A percentile compares a stretch with the other conserved stretches of the same genome.
Evolutionary conservation across 2,888 invertebrate genomes (phyloP).

Genomic region (Sinopyrophorus schimmeli): DNA sequence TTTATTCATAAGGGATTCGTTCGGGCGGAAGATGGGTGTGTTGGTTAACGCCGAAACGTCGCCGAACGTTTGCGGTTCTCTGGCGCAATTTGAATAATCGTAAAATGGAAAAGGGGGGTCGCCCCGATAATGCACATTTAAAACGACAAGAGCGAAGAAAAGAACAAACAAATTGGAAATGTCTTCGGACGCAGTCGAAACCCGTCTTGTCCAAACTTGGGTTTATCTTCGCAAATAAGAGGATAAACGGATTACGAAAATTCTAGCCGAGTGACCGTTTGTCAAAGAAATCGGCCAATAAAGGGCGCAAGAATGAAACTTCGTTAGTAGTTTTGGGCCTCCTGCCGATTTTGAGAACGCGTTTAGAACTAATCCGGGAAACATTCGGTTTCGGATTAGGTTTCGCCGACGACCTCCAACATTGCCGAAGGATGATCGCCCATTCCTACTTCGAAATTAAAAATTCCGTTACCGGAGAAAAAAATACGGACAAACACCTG

Average conservation of each 20-base stretch:
- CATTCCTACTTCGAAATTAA: no score
- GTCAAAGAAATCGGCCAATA: conserved; percentile 23
- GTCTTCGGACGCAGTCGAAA: no score
- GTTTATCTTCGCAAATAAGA: conserved; percentile 20
- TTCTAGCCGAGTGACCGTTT: conserved; percentile 20
- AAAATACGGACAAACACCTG: no score
- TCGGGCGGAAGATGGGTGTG: conserved; percentile 38
- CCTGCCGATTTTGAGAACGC: conserved; percentile 20
- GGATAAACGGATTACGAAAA: conserved; percentile 30
- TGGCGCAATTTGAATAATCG: no score
- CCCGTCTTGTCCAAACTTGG: conserved; percentile 13
- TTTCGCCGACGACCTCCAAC: conserved; percentile 25
- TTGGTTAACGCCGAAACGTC: no score
- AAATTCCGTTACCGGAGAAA: no score
- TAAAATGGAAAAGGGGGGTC: no score
- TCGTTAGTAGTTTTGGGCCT: conserved; percentile 21
- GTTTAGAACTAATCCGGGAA: conserved; percentile 29
- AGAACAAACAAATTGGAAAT: no score
- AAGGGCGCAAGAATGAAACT: conserved; percentile 25
- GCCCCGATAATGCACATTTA: no score
- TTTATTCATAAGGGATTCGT: conserved; percentile 34
- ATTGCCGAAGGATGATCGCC: conserved; percentile 13
- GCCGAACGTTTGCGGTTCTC: no score
- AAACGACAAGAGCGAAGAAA: no score
- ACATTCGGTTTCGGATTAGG: conserved; percentile 25